Conservation (phyloP, 2,797 vertebrate genomes). For the Sorex maritimensis region DNA sequence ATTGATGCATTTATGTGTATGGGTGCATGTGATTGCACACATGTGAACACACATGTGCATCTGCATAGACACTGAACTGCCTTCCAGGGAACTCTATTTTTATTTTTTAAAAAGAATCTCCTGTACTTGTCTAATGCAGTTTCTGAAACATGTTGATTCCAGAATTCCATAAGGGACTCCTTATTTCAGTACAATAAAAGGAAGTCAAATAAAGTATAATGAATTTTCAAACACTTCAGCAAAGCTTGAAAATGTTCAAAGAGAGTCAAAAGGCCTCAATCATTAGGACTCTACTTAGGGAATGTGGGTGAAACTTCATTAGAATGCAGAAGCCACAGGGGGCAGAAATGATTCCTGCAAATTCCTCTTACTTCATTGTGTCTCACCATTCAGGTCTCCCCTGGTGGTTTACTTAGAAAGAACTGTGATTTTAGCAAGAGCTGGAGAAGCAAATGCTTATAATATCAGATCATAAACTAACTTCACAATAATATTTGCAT, state of each 20-base stretch:
- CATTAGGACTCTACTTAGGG: slow-evolving; percentile 85
- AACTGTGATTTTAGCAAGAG: slow-evolving; percentile 40
- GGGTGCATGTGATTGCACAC: neutral
- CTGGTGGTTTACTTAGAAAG: neutral
- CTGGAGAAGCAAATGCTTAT: neutral
- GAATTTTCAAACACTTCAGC: slow-evolving; percentile 81
- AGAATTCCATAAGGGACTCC: slow-evolving; percentile 69
- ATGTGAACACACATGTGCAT: neutral
- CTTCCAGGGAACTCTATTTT: neutral
- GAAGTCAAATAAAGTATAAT: slow-evolving; percentile 86
- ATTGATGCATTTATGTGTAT: neutral
- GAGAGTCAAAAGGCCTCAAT: slow-evolving; percentile 76
- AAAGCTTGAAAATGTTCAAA: slow-evolving; percentile 85
- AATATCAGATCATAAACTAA: neutral
- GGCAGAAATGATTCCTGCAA: slow-evolving; percentile 77
- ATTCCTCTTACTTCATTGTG: slow-evolving; percentile 29
- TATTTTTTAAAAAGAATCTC: neutral
- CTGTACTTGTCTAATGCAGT: neutral
- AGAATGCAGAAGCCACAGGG: slow-evolving; percentile 78
- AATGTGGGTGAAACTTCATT: slow-evolving; percentile 83
- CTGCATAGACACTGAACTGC: neutral
- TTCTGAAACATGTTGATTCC: slow-evolving; percentile 46
- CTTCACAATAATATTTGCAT: neutral
- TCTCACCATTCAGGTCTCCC: neutral
- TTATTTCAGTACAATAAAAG: slow-evolving; percentile 82